Conservation (phyloP, 2,113 vertebrate species). For the Lophura nycthemera region DNA sequence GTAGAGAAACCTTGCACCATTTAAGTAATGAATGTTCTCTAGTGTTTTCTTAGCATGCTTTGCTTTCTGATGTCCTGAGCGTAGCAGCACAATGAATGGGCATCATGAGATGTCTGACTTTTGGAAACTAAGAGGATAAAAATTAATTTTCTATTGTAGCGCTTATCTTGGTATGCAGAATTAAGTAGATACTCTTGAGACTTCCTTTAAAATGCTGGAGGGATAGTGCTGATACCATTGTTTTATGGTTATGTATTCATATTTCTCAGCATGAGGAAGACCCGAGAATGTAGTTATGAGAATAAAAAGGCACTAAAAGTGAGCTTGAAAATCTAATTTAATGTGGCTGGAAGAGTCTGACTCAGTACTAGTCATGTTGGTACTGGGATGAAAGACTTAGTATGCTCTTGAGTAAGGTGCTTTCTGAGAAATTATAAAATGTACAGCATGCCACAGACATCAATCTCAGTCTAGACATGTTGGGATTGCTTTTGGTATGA, state of each 20-base stretch:
- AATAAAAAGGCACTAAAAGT: neutral
- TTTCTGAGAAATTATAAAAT: neutral
- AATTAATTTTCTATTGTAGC: conserved; percentile 1
- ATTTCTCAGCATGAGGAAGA: neutral
- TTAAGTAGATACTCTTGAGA: neutral
- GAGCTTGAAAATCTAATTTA: neutral
- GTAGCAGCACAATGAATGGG: neutral
- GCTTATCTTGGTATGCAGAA: neutral
- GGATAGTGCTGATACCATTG: neutral
- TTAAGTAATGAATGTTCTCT: neutral
- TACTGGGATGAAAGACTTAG: neutral
- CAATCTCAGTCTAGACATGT: neutral
- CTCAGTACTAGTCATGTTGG: neutral
- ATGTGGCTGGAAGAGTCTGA: neutral
- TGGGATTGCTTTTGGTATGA: neutral
- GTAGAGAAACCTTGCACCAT: neutral
- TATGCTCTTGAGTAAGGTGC: neutral
- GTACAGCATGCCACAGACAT: neutral
- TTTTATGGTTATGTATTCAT: neutral
- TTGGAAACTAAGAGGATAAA: neutral
- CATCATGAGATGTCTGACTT: neutral
- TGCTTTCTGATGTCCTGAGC: neutral
- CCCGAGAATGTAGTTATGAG: neutral
- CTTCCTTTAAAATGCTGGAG: conserved; percentile 4
- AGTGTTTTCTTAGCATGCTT: neutral